A percentile compares a stretch with the other conserved stretches of the same genome.
phyloP scores from a whole-genome alignment of 2,888 invertebrate species.

The Myopa tessellatipennis region DNA sequence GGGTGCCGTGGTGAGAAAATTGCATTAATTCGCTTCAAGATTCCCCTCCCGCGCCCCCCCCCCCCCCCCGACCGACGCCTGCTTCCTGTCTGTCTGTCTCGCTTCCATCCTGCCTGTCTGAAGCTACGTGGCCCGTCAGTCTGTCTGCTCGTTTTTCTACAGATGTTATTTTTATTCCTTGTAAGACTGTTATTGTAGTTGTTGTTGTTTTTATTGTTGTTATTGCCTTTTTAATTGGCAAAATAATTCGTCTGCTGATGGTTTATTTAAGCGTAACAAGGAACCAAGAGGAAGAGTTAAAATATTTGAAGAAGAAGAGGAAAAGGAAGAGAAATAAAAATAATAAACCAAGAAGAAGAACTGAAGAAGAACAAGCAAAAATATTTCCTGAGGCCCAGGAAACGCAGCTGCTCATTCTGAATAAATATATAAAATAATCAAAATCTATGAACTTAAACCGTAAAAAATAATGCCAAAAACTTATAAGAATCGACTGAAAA shows the following conservation, averaged over 20 bases:
- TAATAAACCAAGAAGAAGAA: too few species aligned
- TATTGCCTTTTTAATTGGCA: not conserved
- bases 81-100: slow-evolving; percentile 11
- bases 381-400: too few species aligned
- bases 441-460: not conserved
- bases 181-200: too few species aligned
- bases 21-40: slow-evolving; percentile 32
- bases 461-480: not conserved
- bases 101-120: slow-evolving; percentile 31
- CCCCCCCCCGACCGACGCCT: not conserved
- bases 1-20: slow-evolving; percentile 9
- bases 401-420: not conserved
- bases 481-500: not conserved
- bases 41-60: slow-evolving; percentile 7
- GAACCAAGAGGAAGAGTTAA: not conserved
- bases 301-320: not conserved
- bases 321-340: not conserved
- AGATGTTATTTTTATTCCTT: too few species aligned
- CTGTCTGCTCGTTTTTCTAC: slow-evolving; percentile 2
- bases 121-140: not conserved
- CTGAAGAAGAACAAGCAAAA: not conserved
- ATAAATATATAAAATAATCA: not conserved
- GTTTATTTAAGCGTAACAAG: not conserved
- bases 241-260: not conserved
- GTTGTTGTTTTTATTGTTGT: not conserved